phyloP scores from a whole-genome alignment of 2,113 vertebrate genomes.

The Craseonycteris thonglongyai region DNA sequence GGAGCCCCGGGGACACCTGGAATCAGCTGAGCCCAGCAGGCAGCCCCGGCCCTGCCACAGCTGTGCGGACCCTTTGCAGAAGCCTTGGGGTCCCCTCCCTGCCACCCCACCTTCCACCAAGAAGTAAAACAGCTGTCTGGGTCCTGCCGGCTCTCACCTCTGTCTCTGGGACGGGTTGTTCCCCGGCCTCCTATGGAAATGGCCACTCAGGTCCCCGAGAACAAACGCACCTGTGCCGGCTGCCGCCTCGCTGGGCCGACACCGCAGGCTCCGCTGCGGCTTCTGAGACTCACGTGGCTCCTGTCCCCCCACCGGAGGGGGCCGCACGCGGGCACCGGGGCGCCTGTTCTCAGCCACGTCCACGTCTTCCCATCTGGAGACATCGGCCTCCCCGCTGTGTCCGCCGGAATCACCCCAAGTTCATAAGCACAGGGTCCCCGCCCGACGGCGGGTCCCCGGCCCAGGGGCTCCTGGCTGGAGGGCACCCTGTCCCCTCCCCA shows the following conservation, averaged over 20 bases:
- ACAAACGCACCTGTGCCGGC: neutral
- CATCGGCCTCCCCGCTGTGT: neutral
- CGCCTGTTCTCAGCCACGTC: neutral
- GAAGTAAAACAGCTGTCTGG: neutral
- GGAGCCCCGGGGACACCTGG: neutral
- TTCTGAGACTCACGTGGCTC: neutral
- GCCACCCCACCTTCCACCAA: neutral
- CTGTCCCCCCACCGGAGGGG: neutral
- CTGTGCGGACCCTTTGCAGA: neutral
- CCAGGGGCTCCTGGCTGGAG: too few species aligned
- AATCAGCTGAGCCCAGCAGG: neutral
- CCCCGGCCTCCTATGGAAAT: neutral
- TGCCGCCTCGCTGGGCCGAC: neutral
- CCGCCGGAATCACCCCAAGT: neutral
- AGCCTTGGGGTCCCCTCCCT: neutral
- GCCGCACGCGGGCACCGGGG: fast-evolving
- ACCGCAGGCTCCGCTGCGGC: neutral
- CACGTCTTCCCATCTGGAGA: neutral
- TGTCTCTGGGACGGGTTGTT: too few species aligned
- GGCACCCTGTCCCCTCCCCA: too few species aligned
- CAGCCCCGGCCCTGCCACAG: neutral
- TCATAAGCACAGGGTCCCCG: too few species aligned
- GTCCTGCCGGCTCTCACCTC: neutral
- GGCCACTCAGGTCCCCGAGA: neutral
- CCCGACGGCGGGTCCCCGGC: neutral